phyloP scores from a whole-genome alignment of 2,888 invertebrate species.

The Rugalucina vietnamica region DNA sequence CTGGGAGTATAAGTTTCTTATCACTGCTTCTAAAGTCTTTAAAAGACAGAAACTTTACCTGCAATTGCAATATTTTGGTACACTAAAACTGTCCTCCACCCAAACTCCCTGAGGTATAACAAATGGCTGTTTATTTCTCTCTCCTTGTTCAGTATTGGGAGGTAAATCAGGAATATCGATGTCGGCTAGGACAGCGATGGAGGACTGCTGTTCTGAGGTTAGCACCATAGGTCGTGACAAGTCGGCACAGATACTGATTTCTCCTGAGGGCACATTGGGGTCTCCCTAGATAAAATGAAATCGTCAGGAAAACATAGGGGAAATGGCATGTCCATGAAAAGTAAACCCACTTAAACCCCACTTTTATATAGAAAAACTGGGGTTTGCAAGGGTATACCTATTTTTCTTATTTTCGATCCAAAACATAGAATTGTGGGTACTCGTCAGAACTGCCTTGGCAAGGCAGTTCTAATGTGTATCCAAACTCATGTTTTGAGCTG shows the following conservation, averaged over 20 bases:
- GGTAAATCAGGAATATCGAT: slow-evolving; percentile 63
- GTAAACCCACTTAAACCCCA: too few relatives aligned
- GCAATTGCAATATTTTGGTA: slow-evolving; percentile 24
- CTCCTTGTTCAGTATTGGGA: slow-evolving; percentile 41
- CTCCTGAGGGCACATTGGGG: slow-evolving; percentile 81
- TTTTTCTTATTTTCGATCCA: too few relatives aligned
- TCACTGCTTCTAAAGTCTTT: neutral
- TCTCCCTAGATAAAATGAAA: slow-evolving; percentile 82
- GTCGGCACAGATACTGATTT: slow-evolving; percentile 76
- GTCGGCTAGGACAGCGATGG: slow-evolving; percentile 58
- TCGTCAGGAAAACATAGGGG: too few relatives aligned
- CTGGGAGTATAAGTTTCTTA: too few relatives aligned
- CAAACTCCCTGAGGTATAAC: slow-evolving; percentile 63
- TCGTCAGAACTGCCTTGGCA: too few relatives aligned
- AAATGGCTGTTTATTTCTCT: slow-evolving; percentile 72
- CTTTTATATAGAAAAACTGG: too few relatives aligned
- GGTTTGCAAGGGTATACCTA: too few relatives aligned
- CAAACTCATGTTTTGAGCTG: too few relatives aligned
- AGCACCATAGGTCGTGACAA: slow-evolving; percentile 77
- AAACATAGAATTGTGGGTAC: too few relatives aligned
- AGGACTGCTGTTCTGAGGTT: slow-evolving; percentile 72
- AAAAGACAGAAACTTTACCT: slow-evolving; percentile 8
- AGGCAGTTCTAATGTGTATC: too few relatives aligned
- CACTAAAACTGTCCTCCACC: slow-evolving; percentile 12
- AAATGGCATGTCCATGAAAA: too few relatives aligned